Conservation (phyloP, 2,113 vertebrate species). For the Dicerorhinus sumatrensis region DNA sequence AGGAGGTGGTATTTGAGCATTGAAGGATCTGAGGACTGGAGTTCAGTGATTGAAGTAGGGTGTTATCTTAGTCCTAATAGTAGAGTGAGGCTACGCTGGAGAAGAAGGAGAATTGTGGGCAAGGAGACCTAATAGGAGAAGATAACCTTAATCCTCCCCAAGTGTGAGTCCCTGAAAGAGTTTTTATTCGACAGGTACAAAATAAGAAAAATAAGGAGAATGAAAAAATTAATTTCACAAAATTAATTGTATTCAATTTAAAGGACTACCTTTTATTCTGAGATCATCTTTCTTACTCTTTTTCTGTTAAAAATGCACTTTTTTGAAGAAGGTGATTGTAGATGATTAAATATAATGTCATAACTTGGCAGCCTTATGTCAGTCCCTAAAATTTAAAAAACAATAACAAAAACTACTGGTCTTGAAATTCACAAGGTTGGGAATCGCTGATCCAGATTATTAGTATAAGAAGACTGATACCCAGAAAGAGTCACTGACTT, state of each 20-base stretch:
- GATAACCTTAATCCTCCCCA: not conserved
- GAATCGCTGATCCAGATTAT: not conserved
- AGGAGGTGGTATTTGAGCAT: not conserved
- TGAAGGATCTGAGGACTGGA: not conserved
- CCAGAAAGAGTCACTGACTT: not conserved
- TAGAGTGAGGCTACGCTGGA: not conserved
- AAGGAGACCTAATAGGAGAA: not conserved
- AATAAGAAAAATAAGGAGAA: not conserved
- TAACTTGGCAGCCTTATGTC: not conserved
- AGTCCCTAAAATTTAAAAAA: slow-evolving; percentile 3
- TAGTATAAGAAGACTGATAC: not conserved
- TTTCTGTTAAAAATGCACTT: slow-evolving; percentile 16
- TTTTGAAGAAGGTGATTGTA: not conserved
- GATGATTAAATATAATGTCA: not conserved
- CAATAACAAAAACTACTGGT: not conserved
- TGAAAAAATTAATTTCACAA: not conserved
- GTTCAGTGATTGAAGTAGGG: not conserved
- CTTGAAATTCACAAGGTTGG: not conserved
- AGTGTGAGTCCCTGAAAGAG: not conserved
- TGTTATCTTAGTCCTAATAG: not conserved
- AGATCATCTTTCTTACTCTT: not conserved
- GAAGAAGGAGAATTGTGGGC: not conserved
- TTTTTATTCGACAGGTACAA: not conserved
- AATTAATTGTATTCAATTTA: not conserved
- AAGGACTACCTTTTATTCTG: not conserved